Conservation (phyloP, 2,888 invertebrate species). For the Catonia carolina region DNA sequence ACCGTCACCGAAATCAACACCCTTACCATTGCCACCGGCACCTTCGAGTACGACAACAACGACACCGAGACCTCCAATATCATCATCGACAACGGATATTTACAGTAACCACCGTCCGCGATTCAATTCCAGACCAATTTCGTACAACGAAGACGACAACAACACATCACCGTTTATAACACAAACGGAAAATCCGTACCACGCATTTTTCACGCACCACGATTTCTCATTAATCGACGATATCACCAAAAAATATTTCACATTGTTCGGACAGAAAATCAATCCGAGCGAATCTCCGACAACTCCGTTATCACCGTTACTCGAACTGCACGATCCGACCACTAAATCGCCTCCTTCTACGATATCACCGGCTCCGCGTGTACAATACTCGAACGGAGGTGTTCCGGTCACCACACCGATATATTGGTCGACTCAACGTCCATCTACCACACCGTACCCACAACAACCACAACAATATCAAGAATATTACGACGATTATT, state of each 20-base stretch:
- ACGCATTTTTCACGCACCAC: conserved; percentile 61
- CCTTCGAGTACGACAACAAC: conserved; percentile 33
- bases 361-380: conserved; percentile 29
- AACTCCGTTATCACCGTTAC: conserved; percentile 31
- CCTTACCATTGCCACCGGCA: too few relatives aligned
- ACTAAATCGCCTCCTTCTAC: conserved; percentile 28
- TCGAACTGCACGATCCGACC: conserved; percentile 28
- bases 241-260: conserved; percentile 66
- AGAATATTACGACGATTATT: too few relatives aligned
- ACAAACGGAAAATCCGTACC: conserved; percentile 50
- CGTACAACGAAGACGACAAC: too few relatives aligned
- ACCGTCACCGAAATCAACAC: too few relatives aligned
- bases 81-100: too few relatives aligned
- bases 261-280: conserved; percentile 64
- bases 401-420: too few relatives aligned
- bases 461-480: too few relatives aligned
- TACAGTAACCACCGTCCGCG: too few relatives aligned
- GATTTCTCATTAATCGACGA: conserved; percentile 61
- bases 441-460: too few relatives aligned
- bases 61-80: conserved; percentile 45
- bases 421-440: conserved; percentile 14
- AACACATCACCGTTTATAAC: too few relatives aligned
- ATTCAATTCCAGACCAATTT: neutral
- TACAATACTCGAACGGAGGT: conserved; percentile 23
- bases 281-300: conserved; percentile 35